Conservation (phyloP, 2,797 vertebrate genomes). For the Oreortyx pictus region DNA sequence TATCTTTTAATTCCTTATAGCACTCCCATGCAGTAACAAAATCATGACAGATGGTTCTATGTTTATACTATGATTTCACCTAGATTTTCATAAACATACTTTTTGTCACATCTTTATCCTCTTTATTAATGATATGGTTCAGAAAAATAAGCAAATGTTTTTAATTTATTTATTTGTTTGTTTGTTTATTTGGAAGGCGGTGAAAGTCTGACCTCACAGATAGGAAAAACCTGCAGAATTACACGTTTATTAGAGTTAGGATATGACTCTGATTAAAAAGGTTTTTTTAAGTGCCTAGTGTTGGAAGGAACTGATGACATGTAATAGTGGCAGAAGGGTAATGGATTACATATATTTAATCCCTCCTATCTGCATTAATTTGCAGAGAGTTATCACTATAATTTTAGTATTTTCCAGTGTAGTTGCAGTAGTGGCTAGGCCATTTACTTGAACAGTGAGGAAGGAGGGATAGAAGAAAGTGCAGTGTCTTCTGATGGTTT, state of each 20-base stretch:
- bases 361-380: background rate
- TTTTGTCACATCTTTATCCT: background rate
- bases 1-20: background rate
- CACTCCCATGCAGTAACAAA: background rate
- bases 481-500: background rate
- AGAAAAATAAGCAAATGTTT: background rate
- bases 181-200: background rate
- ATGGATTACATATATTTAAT: background rate
- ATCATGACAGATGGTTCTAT: background rate
- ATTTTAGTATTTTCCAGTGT: background rate
- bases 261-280: background rate
- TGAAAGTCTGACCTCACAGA: background rate
- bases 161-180: background rate
- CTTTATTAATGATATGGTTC: background rate
- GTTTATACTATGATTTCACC: background rate
- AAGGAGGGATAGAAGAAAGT: background rate
- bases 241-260: background rate
- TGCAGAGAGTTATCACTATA: background rate
- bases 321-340: background rate
- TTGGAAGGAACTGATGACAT: background rate
- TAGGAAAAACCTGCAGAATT: background rate
- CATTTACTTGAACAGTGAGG: background rate
- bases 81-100: background rate
- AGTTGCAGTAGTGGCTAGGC: background rate
- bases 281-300: background rate